Percentiles rank a stretch among this genome's conserved stretches.
phyloP scores from a whole-genome alignment of 2,113 vertebrate species.

The Monopterus albus region DNA sequence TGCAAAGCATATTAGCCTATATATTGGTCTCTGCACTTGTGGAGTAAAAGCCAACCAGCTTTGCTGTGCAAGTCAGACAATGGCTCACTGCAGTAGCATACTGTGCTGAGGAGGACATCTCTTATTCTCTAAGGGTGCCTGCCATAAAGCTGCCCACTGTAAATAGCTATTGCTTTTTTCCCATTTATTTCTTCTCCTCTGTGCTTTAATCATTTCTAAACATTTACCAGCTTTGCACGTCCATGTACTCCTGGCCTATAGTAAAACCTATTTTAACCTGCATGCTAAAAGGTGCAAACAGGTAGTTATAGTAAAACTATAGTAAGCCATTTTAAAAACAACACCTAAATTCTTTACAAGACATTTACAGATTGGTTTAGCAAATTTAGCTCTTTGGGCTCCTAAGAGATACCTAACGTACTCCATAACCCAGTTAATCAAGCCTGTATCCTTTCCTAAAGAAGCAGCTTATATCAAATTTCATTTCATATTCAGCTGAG shows the following conservation, averaged over 20 bases:
- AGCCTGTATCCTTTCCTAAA: constrained; percentile 36
- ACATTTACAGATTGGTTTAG: constrained; percentile 25
- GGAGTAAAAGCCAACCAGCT: constrained; percentile 21
- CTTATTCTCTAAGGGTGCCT: constrained; percentile 32
- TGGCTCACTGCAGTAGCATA: constrained; percentile 12
- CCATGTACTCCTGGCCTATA: background rate
- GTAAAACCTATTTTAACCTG: constrained; percentile 3
- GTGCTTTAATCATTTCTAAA: constrained; percentile 13
- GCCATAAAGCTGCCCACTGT: constrained; percentile 20
- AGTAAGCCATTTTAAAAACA: background rate
- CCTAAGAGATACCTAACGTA: constrained; percentile 38
- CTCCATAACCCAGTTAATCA: constrained; percentile 46
- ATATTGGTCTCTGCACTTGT: constrained; percentile 26
- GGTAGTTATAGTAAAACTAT: background rate
- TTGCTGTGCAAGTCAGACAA: background rate
- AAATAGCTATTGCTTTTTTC: constrained; percentile 4
- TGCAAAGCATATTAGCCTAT: constrained; percentile 8
- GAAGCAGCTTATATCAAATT: constrained; percentile 48
- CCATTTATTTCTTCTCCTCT: constrained; percentile 6
- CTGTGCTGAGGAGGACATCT: constrained; percentile 7
- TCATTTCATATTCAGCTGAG: constrained; percentile 42
- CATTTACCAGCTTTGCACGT: constrained; percentile 2
- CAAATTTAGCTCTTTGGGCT: constrained; percentile 15
- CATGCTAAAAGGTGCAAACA: constrained; percentile 10
- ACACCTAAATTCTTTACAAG: constrained; percentile 19